Conservation (phyloP, 1,140 invertebrate species). For the Ladona fulva region DNA sequence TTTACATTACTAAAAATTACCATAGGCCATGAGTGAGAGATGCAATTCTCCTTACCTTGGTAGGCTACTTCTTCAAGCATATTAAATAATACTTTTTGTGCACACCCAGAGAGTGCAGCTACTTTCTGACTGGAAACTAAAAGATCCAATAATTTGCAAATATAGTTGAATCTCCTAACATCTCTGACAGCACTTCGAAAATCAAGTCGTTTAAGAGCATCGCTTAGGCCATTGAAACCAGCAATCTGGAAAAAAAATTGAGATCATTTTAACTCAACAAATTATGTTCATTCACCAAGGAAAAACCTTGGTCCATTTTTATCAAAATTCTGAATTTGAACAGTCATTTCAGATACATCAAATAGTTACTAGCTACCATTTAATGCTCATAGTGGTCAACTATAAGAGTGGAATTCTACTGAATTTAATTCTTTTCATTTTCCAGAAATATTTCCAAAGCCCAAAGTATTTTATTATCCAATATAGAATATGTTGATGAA, state of each 20-base stretch:
- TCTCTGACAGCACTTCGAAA: constrained; percentile 90
- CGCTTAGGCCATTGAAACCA: constrained; percentile 88
- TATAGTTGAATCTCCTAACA: constrained; percentile 90
- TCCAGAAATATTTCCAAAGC: not conserved
- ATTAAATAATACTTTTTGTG: constrained; percentile 83
- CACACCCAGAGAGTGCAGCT: constrained; percentile 78
- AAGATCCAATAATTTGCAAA: constrained; percentile 83
- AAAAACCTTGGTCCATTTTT: too few species aligned
- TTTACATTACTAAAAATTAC: not conserved
- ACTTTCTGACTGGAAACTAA: constrained; percentile 76
- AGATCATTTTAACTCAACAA: too few species aligned
- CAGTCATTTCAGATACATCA: too few species aligned
- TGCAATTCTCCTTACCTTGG: constrained; percentile 54
- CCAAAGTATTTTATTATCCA: too few species aligned
- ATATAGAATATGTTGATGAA: too few species aligned
- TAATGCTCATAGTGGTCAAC: too few species aligned
- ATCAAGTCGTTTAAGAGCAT: constrained; percentile 88
- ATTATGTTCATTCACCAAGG: too few species aligned
- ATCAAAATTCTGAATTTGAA: too few species aligned
- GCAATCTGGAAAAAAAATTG: constrained; percentile 58
- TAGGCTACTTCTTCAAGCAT: constrained; percentile 90
- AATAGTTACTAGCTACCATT: too few species aligned
- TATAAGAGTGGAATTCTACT: too few species aligned
- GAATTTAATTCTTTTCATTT: too few species aligned
- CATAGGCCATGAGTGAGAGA: constrained; percentile 13